These are phyloP conservation scores for Anthopleura sola DNA, from an alignment of 64 coral and sea anemone genomes.

Conservation along the genomic window DNA sequence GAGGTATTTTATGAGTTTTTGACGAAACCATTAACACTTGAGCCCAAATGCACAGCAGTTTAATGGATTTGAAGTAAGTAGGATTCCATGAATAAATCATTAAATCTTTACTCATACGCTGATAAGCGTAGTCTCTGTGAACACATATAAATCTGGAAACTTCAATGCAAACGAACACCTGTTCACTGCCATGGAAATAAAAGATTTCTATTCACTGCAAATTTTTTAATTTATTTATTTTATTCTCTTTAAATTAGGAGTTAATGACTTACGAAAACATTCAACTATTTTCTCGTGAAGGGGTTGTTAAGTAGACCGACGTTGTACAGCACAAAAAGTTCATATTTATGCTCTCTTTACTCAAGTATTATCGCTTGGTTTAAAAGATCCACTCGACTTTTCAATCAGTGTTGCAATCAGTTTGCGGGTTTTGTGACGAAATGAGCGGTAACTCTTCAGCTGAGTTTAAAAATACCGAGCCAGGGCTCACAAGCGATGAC, in stretches of 20 bases:
- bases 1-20: neutral
- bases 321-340: too few relatives aligned
- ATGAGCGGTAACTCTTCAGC: neutral
- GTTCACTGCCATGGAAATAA: neutral
- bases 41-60: neutral
- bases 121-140: neutral
- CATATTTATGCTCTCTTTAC: too few relatives aligned
- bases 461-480: neutral
- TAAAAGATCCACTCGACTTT: neutral
- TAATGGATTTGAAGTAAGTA: neutral
- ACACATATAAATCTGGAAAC: neutral
- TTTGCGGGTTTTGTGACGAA: neutral
- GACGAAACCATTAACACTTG: neutral
- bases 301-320: neutral
- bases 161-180: neutral
- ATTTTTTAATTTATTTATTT: neutral
- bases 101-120: neutral
- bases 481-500: neutral
- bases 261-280: neutral
- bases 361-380: neutral
- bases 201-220: neutral
- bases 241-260: neutral
- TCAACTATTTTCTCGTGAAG: neutral
- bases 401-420: neutral
- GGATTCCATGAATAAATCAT: neutral